Evolutionary conservation across 2,888 invertebrate species (phyloP), one percentile per base, ranked within the genome.

Genomic region (Tachystola acroxantha): DNA sequence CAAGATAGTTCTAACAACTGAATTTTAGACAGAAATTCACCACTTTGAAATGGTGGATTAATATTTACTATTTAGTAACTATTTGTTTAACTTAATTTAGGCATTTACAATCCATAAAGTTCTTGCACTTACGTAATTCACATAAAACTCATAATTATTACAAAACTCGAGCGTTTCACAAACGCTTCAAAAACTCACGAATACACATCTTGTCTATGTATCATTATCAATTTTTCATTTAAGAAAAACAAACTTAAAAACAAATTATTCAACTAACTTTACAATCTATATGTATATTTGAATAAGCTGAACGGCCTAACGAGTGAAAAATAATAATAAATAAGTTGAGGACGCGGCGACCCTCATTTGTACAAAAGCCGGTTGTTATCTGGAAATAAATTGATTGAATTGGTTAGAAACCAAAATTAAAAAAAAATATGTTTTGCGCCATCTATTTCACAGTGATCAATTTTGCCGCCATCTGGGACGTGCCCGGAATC

Each of bases 281-380:
- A 72, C 66, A 22, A 50, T 70, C 75, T 80, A 75, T 79, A 76
- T 81, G 70, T 76, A 74, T 75, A 76, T 64, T 68, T 65, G 66
- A 72, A 74, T 77, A 80, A 64, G 59, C 74, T 72, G 75, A 70
- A 72, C 66, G 71, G 70, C 71, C 74, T 79, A 79, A 81, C 78
- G 63, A 77, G 77, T 78, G 79, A 76, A 69, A 71, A 66, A 53
- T 20, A 66, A 72, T 75, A 78, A 84, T 82, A 84, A 85, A 82
- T 80, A 77, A 73, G 64, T 71, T 68, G 64, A 53, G 71, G 75
- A 67, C 57, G 64, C 73, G 58, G 70, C 68, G 52, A 64, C 71
- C 69, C 46, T 58, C 48, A 61, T 82, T 84, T 85, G 84, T 85
- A 85, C 84, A 85, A 79, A 75, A 75, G 67, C 75, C 63, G 65